These are phyloP conservation scores for sheep (Ovis aries) DNA, from an alignment of 2,113 vertebrate species.

Conservation along the genomic window DNA sequence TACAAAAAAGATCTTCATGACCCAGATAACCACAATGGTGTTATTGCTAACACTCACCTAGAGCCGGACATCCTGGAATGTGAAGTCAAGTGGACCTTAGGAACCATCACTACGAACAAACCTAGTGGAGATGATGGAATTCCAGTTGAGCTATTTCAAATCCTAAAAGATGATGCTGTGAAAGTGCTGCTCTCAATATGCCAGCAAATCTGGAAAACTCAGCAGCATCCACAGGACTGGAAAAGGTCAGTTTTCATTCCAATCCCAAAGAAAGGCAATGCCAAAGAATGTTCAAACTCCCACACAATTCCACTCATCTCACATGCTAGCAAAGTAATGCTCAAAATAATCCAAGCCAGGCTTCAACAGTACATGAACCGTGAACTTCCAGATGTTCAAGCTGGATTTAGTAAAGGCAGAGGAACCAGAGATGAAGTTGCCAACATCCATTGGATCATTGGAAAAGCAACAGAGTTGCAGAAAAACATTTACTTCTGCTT, in stretches of 20 bases:
- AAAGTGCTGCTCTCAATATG: background rate
- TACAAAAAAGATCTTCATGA: too few relatives aligned
- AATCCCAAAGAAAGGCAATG: background rate
- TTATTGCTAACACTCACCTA: too few relatives aligned
- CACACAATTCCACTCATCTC: background rate
- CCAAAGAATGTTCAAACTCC: background rate
- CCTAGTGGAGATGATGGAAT: background rate
- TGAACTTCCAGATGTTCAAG: background rate
- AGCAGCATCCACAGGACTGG: background rate
- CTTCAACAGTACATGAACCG: background rate
- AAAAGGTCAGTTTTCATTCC: background rate
- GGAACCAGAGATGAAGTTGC: background rate
- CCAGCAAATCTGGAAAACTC: background rate
- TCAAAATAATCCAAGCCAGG: background rate
- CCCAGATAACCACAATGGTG: too few relatives aligned
- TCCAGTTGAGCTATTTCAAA: background rate
- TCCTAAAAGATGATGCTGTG: background rate
- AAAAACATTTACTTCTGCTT: background rate
- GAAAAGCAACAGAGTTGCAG: background rate
- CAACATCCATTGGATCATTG: background rate
- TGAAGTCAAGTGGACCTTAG: background rate
- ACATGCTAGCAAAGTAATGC: background rate
- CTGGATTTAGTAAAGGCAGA: background rate
- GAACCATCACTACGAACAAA: fast-evolving
- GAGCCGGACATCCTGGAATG: background rate